A percentile compares a stretch with the other conserved stretches of the same genome.
Evolutionary conservation across 2,888 invertebrate species (phyloP).

Genomic region (Emmelina monodactyla): DNA sequence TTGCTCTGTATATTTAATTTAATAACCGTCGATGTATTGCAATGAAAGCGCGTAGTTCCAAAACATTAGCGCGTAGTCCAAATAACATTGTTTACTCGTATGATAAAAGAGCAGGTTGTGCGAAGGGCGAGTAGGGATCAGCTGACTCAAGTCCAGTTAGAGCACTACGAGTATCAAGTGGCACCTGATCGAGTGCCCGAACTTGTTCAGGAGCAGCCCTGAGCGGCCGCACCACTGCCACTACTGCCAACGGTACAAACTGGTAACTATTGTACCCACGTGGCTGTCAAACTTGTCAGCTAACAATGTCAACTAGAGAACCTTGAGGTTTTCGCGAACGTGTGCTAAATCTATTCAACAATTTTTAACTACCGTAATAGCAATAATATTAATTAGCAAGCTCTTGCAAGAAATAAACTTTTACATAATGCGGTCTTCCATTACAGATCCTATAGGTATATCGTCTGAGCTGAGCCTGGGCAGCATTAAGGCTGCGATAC

Average conservation of each 20-base stretch:
- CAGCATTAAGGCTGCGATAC: not conserved
- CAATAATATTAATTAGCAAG: too few relatives aligned
- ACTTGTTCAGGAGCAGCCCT: slow-evolving; percentile 56
- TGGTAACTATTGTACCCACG: slow-evolving; percentile 55
- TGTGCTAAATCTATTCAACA: not conserved
- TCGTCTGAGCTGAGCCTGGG: too few relatives aligned
- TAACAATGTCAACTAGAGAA: slow-evolving; percentile 23
- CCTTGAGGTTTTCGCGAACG: not conserved
- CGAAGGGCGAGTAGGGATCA: slow-evolving; percentile 34
- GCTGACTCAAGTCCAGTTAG: slow-evolving; percentile 62
- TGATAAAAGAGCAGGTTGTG: slow-evolving; percentile 1
- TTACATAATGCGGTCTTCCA: too few relatives aligned
- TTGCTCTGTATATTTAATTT: too few relatives aligned
- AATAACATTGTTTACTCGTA: not conserved
- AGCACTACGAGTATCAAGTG: slow-evolving; percentile 59
- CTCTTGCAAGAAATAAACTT: too few relatives aligned
- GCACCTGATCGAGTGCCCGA: slow-evolving; percentile 35
- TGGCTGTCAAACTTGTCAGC: slow-evolving; percentile 47
- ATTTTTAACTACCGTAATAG: too few relatives aligned
- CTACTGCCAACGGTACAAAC: slow-evolving; percentile 57
- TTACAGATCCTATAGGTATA: too few relatives aligned
- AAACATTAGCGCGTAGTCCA: too few relatives aligned
- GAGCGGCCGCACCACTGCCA: slow-evolving; percentile 28
- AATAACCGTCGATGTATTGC: too few relatives aligned
- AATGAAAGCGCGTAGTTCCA: too few relatives aligned